Evolutionary conservation across 2,113 vertebrate genomes (phyloP).

Genomic region (Saguinus midas): DNA sequence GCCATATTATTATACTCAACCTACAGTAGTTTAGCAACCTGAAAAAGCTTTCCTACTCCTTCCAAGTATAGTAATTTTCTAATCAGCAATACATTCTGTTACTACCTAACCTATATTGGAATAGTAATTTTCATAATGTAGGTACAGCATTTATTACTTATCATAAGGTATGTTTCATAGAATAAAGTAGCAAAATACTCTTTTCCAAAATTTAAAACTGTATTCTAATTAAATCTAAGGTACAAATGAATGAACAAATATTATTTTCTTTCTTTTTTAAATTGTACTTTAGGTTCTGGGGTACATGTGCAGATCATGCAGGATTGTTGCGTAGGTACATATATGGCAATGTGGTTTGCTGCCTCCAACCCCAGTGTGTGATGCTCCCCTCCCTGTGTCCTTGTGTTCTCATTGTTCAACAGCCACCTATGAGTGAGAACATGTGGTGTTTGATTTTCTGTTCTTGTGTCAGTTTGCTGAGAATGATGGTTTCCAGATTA

Average conservation of each 20-base stretch:
- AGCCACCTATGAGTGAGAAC: too few species aligned
- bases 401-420: too few species aligned
- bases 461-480: too few species aligned
- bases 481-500: too few species aligned
- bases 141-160: not conserved
- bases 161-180: not conserved
- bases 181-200: not conserved
- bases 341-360: too few species aligned
- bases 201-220: not conserved
- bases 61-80: slow-evolving; percentile 1
- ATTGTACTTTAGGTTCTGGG: too few species aligned
- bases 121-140: not conserved
- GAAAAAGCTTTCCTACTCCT: not conserved
- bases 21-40: not conserved
- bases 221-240: not conserved
- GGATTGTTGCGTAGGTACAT: too few species aligned
- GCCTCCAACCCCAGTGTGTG: too few species aligned
- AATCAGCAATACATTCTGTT: not conserved
- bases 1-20: not conserved
- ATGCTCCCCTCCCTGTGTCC: too few species aligned
- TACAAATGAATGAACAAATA: not conserved
- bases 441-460: too few species aligned
- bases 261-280: not conserved
- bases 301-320: too few species aligned
- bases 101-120: not conserved